These are phyloP conservation scores for Ischnura elegans DNA, from an alignment of 2,888 invertebrate genomes.

Conservation along the genomic window DNA sequence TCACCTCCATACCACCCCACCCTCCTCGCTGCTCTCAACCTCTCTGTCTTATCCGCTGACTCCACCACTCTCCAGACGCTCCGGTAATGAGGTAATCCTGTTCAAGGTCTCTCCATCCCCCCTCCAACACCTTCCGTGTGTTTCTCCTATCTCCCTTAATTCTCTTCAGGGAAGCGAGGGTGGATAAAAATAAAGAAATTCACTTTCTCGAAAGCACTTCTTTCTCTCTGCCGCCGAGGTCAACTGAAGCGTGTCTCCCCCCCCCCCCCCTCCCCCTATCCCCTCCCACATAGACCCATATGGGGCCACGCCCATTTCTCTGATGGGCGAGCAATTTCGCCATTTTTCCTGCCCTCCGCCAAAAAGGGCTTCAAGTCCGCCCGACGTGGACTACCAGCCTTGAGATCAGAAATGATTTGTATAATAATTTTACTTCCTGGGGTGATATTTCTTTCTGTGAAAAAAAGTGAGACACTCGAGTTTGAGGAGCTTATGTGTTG, in stretches of 20 bases:
- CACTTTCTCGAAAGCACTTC: not conserved
- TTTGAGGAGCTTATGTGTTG: no score
- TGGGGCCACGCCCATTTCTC: not conserved
- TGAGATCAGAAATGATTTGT: no score
- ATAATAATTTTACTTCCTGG: no score
- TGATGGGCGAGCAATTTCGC: no score
- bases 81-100: constrained; percentile 7
- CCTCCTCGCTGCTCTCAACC: not conserved
- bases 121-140: not conserved
- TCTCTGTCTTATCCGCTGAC: not conserved
- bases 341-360: no score
- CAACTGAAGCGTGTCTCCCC: not conserved
- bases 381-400: no score
- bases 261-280: not conserved
- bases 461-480: no score
- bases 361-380: no score
- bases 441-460: no score
- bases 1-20: not conserved
- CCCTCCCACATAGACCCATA: not conserved
- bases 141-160: not conserved
- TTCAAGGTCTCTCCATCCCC: not conserved
- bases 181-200: not conserved
- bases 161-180: not conserved
- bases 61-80: not conserved
- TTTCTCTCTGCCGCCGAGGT: not conserved